Conservation (phyloP, 1,140 invertebrate species). For the Nymphalis io region DNA sequence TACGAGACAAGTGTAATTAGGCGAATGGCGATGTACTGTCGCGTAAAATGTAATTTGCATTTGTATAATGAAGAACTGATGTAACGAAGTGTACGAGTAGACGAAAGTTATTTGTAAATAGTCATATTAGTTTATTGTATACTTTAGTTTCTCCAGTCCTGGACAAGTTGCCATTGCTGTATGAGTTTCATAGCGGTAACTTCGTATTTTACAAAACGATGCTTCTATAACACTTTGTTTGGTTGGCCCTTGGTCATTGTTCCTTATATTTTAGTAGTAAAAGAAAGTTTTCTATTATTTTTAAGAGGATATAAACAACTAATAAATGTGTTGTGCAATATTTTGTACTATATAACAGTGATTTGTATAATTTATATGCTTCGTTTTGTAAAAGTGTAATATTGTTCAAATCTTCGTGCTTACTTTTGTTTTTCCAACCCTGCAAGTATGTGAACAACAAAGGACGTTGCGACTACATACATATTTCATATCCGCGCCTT, state of each 20-base stretch:
- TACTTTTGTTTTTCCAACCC: background rate
- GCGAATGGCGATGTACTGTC: slow-evolving; percentile 40
- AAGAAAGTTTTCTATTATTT: slow-evolving; percentile 7
- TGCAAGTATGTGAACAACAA: slow-evolving; percentile 1
- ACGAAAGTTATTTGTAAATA: slow-evolving; percentile 59
- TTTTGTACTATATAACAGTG: background rate
- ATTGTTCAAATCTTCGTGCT: slow-evolving; percentile 14
- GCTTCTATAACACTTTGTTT: slow-evolving; percentile 1
- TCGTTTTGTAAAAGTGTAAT: slow-evolving; percentile 10
- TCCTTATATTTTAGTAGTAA: slow-evolving; percentile 10
- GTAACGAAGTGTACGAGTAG: slow-evolving; percentile 39
- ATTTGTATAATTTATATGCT: background rate
- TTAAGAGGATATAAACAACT: background rate
- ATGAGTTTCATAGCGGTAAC: slow-evolving; percentile 35
- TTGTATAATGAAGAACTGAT: slow-evolving; percentile 65
- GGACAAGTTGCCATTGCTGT: slow-evolving; percentile 65
- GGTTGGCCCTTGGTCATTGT: background rate
- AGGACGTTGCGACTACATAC: background rate
- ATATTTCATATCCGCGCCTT: slow-evolving; percentile 4
- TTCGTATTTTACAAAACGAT: slow-evolving; percentile 20
- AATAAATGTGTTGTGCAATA: background rate
- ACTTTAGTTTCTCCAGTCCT: slow-evolving; percentile 54
- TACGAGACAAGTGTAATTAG: slow-evolving; percentile 29
- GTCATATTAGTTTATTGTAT: slow-evolving; percentile 52
- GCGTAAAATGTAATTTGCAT: slow-evolving; percentile 60